A percentile compares a stretch with the other conserved stretches of the same genome.
phyloP scores from a whole-genome alignment of 2,888 invertebrate species.

The Tiphia femorata region DNA sequence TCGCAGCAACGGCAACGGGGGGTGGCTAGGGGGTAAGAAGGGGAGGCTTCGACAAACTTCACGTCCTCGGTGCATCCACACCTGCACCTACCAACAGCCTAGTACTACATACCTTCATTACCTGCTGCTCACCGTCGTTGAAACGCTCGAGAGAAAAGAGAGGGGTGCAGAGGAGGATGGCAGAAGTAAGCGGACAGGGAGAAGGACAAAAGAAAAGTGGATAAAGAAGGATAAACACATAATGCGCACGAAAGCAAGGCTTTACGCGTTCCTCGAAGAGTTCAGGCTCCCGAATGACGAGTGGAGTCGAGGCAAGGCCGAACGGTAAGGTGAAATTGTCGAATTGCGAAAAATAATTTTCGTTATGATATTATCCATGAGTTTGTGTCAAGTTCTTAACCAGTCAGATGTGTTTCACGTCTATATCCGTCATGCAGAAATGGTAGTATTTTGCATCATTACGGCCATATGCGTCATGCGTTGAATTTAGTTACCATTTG shows the following conservation, averaged over 20 bases:
- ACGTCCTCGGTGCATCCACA: slow-evolving; percentile 26
- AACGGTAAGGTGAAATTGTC: slow-evolving; percentile 50
- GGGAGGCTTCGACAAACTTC: not conserved
- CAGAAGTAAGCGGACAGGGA: slow-evolving; percentile 9
- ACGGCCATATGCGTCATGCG: too few relatives aligned
- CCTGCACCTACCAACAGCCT: slow-evolving; percentile 4
- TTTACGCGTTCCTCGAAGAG: slow-evolving; percentile 63
- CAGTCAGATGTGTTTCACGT: too few relatives aligned
- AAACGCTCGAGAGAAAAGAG: slow-evolving; percentile 19
- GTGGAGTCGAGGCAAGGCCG: slow-evolving; percentile 26
- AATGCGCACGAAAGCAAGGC: slow-evolving; percentile 57
- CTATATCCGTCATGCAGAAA: too few relatives aligned
- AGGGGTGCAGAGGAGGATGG: not conserved
- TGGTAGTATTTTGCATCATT: too few relatives aligned
- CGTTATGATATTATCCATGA: too few relatives aligned
- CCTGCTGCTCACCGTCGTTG: slow-evolving; percentile 9
- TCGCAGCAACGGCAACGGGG: too few relatives aligned
- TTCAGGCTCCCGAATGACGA: slow-evolving; percentile 40
- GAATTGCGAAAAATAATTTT: slow-evolving; percentile 55
- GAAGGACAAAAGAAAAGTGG: slow-evolving; percentile 42
- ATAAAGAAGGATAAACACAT: slow-evolving; percentile 60
- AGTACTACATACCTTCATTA: too few relatives aligned
- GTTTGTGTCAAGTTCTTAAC: too few relatives aligned
- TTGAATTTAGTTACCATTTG: too few relatives aligned
- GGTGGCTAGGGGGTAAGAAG: not conserved